A percentile compares a stretch with the other conserved stretches of the same genome.
Conservation (phyloP, 1,140 invertebrate species). For the Proctacanthus coquilletti region DNA sequence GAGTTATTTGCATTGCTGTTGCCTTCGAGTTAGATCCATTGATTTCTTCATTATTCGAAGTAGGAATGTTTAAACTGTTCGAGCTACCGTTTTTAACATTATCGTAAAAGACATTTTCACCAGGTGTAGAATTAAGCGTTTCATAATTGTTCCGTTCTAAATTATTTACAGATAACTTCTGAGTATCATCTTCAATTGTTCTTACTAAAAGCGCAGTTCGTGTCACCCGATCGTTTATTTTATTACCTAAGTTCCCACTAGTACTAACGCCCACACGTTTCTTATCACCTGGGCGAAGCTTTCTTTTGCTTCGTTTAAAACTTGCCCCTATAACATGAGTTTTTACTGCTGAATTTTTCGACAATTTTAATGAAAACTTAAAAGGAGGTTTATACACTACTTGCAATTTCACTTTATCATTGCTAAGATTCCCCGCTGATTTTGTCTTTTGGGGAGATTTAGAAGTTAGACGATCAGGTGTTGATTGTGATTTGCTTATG, state of each 20-base stretch:
- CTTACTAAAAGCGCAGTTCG: constrained; percentile 19
- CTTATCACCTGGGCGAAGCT: constrained; percentile 8
- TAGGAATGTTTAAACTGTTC: too few relatives aligned
- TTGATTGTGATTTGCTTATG: constrained; percentile 28
- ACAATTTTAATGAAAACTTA: constrained; percentile 64
- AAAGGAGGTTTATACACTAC: constrained; percentile 76
- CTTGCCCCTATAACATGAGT: constrained; percentile 25
- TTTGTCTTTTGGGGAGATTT: constrained; percentile 27
- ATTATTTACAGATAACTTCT: constrained; percentile 28
- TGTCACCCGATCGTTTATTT: constrained; percentile 11
- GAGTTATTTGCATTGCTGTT: too few relatives aligned
- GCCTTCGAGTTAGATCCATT: too few relatives aligned
- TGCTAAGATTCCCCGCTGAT: constrained; percentile 26
- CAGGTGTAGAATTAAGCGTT: constrained; percentile 20
- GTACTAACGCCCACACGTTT: constrained; percentile 8
- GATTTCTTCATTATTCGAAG: too few relatives aligned
- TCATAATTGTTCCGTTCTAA: constrained; percentile 24
- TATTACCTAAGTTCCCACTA: constrained; percentile 3
- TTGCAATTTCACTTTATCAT: constrained; percentile 55
- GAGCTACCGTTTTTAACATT: too few relatives aligned
- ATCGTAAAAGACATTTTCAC: not conserved
- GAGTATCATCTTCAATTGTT: constrained; percentile 12
- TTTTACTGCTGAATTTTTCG: constrained; percentile 44
- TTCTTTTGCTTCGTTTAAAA: constrained; percentile 12
- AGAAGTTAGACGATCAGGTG: constrained; percentile 19